phyloP scores from a whole-genome alignment of 2,797 vertebrate species.

The Coracias cyanogaster region DNA sequence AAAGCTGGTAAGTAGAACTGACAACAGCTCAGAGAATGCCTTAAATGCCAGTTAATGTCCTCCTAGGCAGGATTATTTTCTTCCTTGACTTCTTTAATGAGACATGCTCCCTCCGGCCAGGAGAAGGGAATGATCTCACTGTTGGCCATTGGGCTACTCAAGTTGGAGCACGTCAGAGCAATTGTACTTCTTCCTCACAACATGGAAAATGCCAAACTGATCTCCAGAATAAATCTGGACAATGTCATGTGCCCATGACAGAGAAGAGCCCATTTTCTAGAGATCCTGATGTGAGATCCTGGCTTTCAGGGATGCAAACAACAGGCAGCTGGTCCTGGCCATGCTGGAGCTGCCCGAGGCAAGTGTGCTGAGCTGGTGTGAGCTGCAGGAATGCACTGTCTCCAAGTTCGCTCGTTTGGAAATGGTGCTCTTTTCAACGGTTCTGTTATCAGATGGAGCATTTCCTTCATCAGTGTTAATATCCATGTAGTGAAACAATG shows the following conservation, averaged over 20 bases:
- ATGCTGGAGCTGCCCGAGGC: not conserved
- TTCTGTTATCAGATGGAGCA: slow-evolving; percentile 86
- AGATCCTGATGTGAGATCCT: not conserved
- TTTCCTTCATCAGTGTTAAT: slow-evolving; percentile 87
- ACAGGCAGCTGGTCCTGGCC: not conserved
- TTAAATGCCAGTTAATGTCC: not conserved
- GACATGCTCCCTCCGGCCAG: not conserved
- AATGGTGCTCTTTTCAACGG: slow-evolving; percentile 77
- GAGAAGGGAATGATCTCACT: not conserved
- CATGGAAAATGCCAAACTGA: not conserved
- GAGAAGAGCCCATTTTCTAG: not conserved
- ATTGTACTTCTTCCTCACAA: slow-evolving; percentile 12
- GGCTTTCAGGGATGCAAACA: not conserved
- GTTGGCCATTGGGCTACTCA: not conserved
- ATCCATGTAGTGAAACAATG: slow-evolving; percentile 86
- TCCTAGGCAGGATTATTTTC: not conserved
- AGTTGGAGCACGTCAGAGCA: not conserved
- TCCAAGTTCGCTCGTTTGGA: slow-evolving; percentile 72
- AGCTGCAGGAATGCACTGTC: slow-evolving; percentile 63
- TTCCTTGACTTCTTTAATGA: not conserved
- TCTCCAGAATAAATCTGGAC: not conserved
- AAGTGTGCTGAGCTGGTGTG: not conserved
- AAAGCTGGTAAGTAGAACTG: not conserved
- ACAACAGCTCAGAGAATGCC: not conserved
- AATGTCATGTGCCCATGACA: not conserved